These are phyloP conservation scores for Drosophila basisetae DNA, from an alignment of 2,888 invertebrate genomes.

Conservation along the genomic window DNA sequence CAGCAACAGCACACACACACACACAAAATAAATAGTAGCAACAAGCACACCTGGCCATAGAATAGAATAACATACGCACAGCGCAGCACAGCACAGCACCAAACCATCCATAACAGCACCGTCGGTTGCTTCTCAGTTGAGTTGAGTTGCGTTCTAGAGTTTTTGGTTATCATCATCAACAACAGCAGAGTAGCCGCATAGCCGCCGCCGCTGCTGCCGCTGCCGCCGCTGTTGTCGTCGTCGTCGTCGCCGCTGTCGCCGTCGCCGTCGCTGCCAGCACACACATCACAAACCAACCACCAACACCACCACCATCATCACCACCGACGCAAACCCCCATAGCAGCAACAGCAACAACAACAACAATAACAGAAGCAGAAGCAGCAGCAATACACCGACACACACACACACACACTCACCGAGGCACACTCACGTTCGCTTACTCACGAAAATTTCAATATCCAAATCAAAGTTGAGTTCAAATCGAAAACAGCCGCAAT, in stretches of 20 bases:
- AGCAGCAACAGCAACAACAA: conserved; percentile 35
- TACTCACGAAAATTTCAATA: conserved; percentile 81
- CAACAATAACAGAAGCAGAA: conserved; percentile 37
- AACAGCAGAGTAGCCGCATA: conserved; percentile 42
- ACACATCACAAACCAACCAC: conserved; percentile 70
- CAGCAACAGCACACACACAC: conserved; percentile 3
- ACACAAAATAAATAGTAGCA: conserved; percentile 12
- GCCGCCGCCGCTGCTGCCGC: conserved; percentile 27
- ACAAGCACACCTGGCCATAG: conserved; percentile 51
- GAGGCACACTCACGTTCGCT: conserved; percentile 52
- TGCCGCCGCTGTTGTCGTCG: conserved; percentile 20
- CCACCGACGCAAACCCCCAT: conserved; percentile 61
- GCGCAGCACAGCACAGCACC: conserved; percentile 1
- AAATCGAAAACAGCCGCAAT: conserved; percentile 84
- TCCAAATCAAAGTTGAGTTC: conserved; percentile 84
- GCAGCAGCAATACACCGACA: conserved; percentile 49
- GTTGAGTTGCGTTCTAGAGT: conserved; percentile 48
- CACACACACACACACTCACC: conserved; percentile 26
- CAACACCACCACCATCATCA: conserved; percentile 40
- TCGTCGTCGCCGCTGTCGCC: conserved; percentile 33
- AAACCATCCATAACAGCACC: conserved; percentile 31
- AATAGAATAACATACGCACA: conserved; percentile 22
- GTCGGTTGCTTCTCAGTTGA: conserved; percentile 44
- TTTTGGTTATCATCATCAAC: conserved; percentile 48
- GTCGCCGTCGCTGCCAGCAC: conserved; percentile 61